Conservation (phyloP, 2,797 vertebrate species). For the Ceyx erithaca region DNA sequence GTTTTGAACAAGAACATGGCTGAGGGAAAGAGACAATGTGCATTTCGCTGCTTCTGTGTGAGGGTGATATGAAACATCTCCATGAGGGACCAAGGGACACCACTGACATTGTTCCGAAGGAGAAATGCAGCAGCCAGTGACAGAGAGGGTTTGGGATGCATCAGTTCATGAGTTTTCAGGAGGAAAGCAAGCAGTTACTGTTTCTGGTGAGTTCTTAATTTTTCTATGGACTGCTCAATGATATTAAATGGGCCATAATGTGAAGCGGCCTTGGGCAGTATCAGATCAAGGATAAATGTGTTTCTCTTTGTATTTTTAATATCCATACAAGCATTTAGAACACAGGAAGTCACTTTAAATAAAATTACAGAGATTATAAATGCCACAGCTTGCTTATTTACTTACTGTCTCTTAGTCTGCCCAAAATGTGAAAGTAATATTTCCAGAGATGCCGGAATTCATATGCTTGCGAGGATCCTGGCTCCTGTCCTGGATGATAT, state of each 20-base stretch:
- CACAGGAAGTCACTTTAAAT: conserved; percentile 58
- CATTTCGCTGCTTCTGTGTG: rapidly evolving
- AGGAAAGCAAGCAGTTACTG: conserved; percentile 9
- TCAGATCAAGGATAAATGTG: background rate
- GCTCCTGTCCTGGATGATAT: conserved; percentile 67
- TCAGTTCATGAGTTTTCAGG: background rate
- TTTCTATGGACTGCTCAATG: conserved; percentile 53
- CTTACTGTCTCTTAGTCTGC: conserved; percentile 58
- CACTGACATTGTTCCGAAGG: background rate
- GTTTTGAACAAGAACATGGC: background rate
- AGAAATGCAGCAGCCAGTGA: background rate
- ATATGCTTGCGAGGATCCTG: conserved; percentile 61
- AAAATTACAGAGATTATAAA: conserved; percentile 52
- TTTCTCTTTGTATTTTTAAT: conserved; percentile 14
- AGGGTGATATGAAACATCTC: background rate
- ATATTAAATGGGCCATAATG: conserved; percentile 52
- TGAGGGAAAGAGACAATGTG: background rate
- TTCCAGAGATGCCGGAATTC: conserved; percentile 66
- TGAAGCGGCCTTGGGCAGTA: conserved; percentile 58
- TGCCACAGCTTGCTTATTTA: conserved; percentile 66
- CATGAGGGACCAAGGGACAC: background rate
- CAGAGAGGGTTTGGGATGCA: background rate
- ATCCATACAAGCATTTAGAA: background rate
- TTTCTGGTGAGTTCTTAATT: conserved; percentile 54
- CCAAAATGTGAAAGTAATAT: conserved; percentile 67